Base-by-base conservation (phyloP, 37 sponge, comb jelly and placozoan species). In the Petrosia ficiformis region DNA sequence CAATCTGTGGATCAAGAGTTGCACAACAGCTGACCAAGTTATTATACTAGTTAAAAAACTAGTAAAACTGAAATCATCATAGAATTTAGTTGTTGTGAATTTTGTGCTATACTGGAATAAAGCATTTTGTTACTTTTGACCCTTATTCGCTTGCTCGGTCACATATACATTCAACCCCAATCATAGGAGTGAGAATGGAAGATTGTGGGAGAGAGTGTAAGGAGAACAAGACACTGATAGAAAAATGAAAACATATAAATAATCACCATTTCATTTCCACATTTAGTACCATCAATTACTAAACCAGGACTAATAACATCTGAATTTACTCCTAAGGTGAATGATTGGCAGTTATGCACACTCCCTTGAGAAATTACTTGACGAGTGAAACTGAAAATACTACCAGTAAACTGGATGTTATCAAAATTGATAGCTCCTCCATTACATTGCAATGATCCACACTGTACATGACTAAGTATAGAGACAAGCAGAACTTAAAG, bases 401-500 rank as follows among this genome's bases (percentile, higher is more conserved):
- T 26, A 16, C 34, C 19, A 8, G 10, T 26, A 24, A 16, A 32
- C 8, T 64, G 8, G 21, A 26, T 16, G 19, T 32, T 31, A 64
- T 31, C 19, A 31, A 32, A 64, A 14, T 22, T 64, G 10, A 26
- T 29, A 21, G 52, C 32, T 16, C 42, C 70, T 32, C 42, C 59
- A 33, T 58, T 57, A 71, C 87, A 86, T 26, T 75, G 71, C 3
- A 88, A 43, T 43, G 67, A 78, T 35, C 88, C 88, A 82, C 88
- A 88, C 24, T 37, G 37, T 34, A 37, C 75, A 69, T 88, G 16
- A 2, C 82, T 81, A 36, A 30, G n/a, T 6, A 5, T 42, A 60
- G 65, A 71, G 28, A 42, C n/a, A 44, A 48, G n/a, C n/a, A n/a
- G n/a, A n/a, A n/a, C n/a, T n/a, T n/a, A n/a, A n/a, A n/a, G n/a